Evolutionary conservation across 1,140 invertebrate species (phyloP).

Genomic region (Mercenaria mercenaria): DNA sequence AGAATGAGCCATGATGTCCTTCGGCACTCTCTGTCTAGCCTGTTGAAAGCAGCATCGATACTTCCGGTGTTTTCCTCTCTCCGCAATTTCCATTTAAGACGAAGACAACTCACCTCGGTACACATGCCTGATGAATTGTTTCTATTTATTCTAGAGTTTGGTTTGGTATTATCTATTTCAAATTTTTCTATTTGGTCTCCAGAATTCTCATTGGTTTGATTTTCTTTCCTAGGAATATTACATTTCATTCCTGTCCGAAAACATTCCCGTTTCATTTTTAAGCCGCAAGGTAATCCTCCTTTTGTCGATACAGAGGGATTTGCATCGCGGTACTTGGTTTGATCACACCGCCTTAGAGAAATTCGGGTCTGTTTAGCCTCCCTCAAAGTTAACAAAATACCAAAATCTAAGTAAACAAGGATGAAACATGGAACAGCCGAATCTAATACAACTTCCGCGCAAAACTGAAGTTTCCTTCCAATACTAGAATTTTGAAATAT

Average conservation of each 20-base stretch:
- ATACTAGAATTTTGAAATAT: neutral
- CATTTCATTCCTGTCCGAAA: neutral
- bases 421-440: slow-evolving; percentile 22
- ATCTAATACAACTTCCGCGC: neutral
- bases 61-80: neutral
- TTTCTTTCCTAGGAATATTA: no score
- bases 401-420: slow-evolving; percentile 15
- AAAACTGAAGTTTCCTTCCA: slow-evolving; percentile 10
- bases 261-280: neutral
- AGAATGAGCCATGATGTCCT: slow-evolving; percentile 48
- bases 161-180: neutral
- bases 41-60: slow-evolving; percentile 29
- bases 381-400: slow-evolving; percentile 7
- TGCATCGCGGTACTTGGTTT: neutral
- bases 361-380: slow-evolving; percentile 5
- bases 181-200: no score
- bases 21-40: slow-evolving; percentile 14
- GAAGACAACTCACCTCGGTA: neutral
- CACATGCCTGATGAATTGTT: neutral
- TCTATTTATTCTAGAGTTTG: neutral
- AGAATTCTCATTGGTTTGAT: no score
- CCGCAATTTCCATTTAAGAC: neutral
- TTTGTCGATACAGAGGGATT: no score
- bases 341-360: neutral
- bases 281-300: neutral